phyloP scores from a whole-genome alignment of 2,797 vertebrate genomes.

The Urophycis tenuis region DNA sequence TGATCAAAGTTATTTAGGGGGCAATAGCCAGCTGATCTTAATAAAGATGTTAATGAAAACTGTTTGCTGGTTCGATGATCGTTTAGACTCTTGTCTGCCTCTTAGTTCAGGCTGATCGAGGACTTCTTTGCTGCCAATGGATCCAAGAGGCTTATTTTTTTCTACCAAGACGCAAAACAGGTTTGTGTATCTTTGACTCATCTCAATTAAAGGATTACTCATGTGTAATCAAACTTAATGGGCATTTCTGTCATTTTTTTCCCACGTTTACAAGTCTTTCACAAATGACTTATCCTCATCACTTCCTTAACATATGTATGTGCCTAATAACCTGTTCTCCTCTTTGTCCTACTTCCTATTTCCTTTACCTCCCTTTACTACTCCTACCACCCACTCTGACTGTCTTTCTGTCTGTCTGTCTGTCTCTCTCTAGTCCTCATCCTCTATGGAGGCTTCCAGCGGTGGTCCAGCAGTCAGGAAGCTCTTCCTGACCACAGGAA shows the following conservation, averaged over 20 bases:
- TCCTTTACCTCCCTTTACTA: background rate
- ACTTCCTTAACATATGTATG: background rate
- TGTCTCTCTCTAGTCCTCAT: constrained; percentile 44
- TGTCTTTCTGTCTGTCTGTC: background rate
- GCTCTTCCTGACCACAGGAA: constrained; percentile 72
- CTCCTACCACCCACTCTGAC: background rate
- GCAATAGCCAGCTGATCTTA: background rate
- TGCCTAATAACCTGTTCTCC: background rate
- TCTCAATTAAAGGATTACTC: background rate
- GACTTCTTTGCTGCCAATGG: constrained; percentile 72
- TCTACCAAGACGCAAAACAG: constrained; percentile 67
- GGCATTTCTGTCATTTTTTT: background rate
- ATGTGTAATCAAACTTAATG: background rate
- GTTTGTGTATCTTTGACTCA: constrained; percentile 40
- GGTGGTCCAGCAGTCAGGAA: constrained; percentile 60
- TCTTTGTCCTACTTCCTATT: background rate
- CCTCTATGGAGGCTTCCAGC: constrained; percentile 37
- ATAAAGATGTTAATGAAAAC: background rate
- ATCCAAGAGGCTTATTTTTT: constrained; percentile 75
- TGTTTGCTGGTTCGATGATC: background rate
- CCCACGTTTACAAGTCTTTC: background rate
- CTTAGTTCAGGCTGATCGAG: constrained; percentile 70
- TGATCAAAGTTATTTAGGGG: background rate
- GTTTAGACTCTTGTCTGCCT: background rate
- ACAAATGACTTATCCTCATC: background rate